These are phyloP conservation scores for Penaeus monodon DNA, from an alignment of 2,888 invertebrate genomes.

Conservation along the genomic window DNA sequence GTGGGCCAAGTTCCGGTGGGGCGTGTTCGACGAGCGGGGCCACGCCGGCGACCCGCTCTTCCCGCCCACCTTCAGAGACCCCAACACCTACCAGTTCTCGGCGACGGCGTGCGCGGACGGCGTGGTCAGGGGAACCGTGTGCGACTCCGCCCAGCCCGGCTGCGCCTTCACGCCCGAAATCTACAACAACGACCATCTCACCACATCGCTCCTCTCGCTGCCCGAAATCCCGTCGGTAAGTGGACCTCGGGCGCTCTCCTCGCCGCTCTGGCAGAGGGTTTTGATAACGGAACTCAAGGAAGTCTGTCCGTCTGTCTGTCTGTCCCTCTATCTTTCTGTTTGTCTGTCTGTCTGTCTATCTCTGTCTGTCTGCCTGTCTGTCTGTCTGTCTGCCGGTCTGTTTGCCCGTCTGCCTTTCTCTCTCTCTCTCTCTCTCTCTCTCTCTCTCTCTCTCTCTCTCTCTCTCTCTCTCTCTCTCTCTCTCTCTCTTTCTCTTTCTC, in stretches of 20 bases:
- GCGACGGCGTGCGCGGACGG: slow-evolving; percentile 60
- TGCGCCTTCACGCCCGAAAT: slow-evolving; percentile 59
- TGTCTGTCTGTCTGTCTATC: too few species aligned
- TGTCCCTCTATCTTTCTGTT: too few species aligned
- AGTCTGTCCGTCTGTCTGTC: too few species aligned
- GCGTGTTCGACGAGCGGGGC: slow-evolving; percentile 79
- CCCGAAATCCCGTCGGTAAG: slow-evolving; percentile 58
- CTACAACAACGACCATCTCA: slow-evolving; percentile 55
- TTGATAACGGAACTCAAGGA: too few species aligned
- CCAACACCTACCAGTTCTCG: slow-evolving; percentile 57
- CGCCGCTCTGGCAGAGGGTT: too few species aligned
- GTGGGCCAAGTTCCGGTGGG: slow-evolving; percentile 79
- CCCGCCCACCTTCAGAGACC: slow-evolving; percentile 72
- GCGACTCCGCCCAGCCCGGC: slow-evolving; percentile 50
- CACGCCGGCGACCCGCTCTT: slow-evolving; percentile 75
- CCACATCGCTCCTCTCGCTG: slow-evolving; percentile 61
- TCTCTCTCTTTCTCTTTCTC: too few species aligned
- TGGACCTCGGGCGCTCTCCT: neutral
- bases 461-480: too few species aligned
- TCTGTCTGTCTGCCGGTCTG: too few species aligned
- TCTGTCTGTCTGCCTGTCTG: too few species aligned
- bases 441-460: too few species aligned
- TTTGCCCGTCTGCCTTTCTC: too few species aligned
- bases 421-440: too few species aligned
- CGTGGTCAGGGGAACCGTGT: slow-evolving; percentile 48